Percentiles rank a stretch among this genome's conserved stretches.
Conservation (phyloP, 2,888 invertebrate genomes). For the Atethmia centrago region DNA sequence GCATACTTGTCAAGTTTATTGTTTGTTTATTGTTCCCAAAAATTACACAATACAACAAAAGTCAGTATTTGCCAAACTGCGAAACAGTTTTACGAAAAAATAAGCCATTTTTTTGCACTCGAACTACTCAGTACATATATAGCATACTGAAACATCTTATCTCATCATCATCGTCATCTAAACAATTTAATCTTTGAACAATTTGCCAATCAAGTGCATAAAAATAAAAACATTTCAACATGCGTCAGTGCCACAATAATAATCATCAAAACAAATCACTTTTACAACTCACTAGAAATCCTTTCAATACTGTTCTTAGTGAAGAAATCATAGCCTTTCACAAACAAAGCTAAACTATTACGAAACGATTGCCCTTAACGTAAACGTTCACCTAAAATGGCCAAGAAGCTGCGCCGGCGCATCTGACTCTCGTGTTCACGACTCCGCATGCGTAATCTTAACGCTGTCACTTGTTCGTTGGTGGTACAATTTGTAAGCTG, state of each 20-base stretch:
- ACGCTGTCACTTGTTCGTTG: slow-evolving; percentile 52
- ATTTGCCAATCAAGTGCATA: neutral
- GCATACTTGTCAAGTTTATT: no score
- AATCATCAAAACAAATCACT: slow-evolving; percentile 13
- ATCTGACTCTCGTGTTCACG: slow-evolving; percentile 69
- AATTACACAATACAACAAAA: no score
- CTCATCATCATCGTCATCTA: no score
- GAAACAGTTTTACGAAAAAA: no score
- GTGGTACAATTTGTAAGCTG: slow-evolving; percentile 45
- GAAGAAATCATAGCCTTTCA: slow-evolving; percentile 62
- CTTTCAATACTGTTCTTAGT: slow-evolving; percentile 40
- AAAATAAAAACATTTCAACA: neutral
- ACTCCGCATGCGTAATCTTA: slow-evolving; percentile 64
- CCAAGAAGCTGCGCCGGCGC: slow-evolving; percentile 67
- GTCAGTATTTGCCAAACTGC: no score
- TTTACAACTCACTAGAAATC: slow-evolving; percentile 5
- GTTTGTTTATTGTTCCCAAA: no score
- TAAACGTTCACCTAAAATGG: slow-evolving; percentile 68
- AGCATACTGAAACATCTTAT: no score
- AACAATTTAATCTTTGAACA: neutral
- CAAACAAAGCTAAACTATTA: slow-evolving; percentile 58
- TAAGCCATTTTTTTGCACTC: no score
- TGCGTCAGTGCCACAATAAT: neutral
- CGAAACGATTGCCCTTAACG: slow-evolving; percentile 65
- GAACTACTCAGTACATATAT: no score